Base-by-base conservation (phyloP, 2,113 vertebrate species). In the Mastomys natalensis region DNA sequence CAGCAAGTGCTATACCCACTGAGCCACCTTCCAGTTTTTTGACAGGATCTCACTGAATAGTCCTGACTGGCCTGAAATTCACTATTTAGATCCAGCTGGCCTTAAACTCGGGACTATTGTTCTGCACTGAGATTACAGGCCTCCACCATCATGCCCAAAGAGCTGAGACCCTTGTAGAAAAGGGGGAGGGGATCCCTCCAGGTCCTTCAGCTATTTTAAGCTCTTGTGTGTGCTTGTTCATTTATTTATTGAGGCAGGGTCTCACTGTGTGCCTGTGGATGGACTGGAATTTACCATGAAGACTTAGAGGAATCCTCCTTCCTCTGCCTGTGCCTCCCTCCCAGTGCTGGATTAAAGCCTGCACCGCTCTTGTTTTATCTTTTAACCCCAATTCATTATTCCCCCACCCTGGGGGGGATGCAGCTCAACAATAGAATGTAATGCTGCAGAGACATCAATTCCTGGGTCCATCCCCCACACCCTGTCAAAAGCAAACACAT, bases 391-490 rank as follows among this genome's bases (percentile, higher is more conserved):
- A 15, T 40, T 82, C 26, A 34, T 80, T 55, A 1, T 34, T 78
- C 7, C 15, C 11, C 24, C 22, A 24, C 40, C 21, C 9, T 0
- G 3, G 45, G 2, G 1, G 74, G 3, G 60, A 22, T 53, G 8
- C 78, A 37, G 5, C 78, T 58, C 11, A 24, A 53, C 53, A n/a
- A 58, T 0, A 55, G 10, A 55, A 53, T n/a, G 15, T 58, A 58
- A 81, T 81, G 34, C 34, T n/a, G 34, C 9, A 1, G 78, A 81
- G 34, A 53, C 31, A 80, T 37, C 7, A 7, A 5, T 55, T 24
- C 51, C 34, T 24, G 51, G 4, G 22, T 55, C 34, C 9, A 6
- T n/a, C 34, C 29, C 78, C 37, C 6, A n/a, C 3, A 10, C 11
- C 10, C 19, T 34, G 24, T 17, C 51, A 51, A 81, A 58, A 81